Conservation (phyloP, 2,888 invertebrate genomes). For the Dolomedes plantarius region DNA sequence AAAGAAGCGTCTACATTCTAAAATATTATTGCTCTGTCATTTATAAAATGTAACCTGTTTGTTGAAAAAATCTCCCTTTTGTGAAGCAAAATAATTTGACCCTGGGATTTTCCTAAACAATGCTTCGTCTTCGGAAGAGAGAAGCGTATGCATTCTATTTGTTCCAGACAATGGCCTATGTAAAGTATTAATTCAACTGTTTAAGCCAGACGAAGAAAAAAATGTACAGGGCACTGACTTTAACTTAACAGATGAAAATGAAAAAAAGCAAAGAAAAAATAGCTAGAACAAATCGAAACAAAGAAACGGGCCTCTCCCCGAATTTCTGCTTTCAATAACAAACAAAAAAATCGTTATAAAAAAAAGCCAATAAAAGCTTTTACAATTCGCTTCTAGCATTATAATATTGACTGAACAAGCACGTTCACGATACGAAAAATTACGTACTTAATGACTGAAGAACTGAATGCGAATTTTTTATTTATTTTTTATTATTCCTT, state of each 20-base stretch:
- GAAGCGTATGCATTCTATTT: too few species aligned
- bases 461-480: constrained; percentile 25
- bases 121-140: too few species aligned
- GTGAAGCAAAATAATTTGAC: too few species aligned
- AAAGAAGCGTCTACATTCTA: too few species aligned
- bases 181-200: too few species aligned
- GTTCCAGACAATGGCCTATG: too few species aligned
- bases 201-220: too few species aligned
- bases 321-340: background rate
- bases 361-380: constrained; percentile 65
- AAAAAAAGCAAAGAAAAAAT: background rate
- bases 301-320: background rate
- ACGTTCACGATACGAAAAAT: constrained; percentile 51
- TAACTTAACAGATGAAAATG: background rate
- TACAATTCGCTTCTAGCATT: constrained; percentile 12
- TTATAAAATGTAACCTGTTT: too few species aligned
- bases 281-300: background rate
- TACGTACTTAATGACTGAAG: constrained; percentile 56
- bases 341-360: constrained; percentile 5
- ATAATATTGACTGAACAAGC: constrained; percentile 39
- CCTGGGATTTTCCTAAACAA: too few species aligned
- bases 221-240: too few species aligned
- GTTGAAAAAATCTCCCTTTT: too few species aligned
- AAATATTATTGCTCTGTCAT: too few species aligned
- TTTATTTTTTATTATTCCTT: background rate